Evolutionary conservation across 37 sponge, comb jelly and placozoan species (phyloP).

Genomic region (Spongia lamella): DNA sequence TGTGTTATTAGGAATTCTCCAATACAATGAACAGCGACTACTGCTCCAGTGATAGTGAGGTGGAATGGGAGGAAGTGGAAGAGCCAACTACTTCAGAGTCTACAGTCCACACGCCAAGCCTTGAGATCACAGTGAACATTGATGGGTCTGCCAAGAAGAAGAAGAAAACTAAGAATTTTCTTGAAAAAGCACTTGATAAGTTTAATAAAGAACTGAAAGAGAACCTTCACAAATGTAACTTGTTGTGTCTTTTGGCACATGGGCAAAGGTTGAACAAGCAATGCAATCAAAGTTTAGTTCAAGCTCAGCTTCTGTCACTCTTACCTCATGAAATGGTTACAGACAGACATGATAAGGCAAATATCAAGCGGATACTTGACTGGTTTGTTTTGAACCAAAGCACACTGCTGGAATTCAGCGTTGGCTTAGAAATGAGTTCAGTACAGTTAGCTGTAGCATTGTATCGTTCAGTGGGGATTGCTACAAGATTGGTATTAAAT

Average conservation of each 20-base stretch:
- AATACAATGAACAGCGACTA: too few species aligned
- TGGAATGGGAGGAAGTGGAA: too few species aligned
- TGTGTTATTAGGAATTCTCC: too few species aligned
- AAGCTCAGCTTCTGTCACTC: conserved; percentile 33
- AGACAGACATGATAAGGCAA: not conserved
- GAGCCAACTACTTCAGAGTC: too few species aligned
- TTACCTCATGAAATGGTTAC: conserved; percentile 10
- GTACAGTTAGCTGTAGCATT: conserved; percentile 42
- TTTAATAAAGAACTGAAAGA: conserved; percentile 15
- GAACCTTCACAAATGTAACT: conserved; percentile 49
- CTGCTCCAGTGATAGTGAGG: too few species aligned
- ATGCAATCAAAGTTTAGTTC: conserved; percentile 28
- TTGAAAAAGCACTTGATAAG: conserved; percentile 42
- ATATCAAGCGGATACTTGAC: conserved; percentile 6
- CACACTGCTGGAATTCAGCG: not conserved
- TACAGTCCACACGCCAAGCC: too few species aligned
- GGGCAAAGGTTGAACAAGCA: conserved; percentile 34
- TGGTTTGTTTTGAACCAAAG: conserved; percentile 22
- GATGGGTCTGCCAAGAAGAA: too few species aligned
- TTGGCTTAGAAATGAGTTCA: not conserved
- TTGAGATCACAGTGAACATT: too few species aligned
- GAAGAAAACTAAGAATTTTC: not conserved
- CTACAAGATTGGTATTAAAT: conserved; percentile 39
- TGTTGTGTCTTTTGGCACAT: conserved; percentile 48
- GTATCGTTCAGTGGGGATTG: conserved; percentile 21